Evolutionary conservation across 2,888 invertebrate species (phyloP).

Genomic region (Brenthis ino): DNA sequence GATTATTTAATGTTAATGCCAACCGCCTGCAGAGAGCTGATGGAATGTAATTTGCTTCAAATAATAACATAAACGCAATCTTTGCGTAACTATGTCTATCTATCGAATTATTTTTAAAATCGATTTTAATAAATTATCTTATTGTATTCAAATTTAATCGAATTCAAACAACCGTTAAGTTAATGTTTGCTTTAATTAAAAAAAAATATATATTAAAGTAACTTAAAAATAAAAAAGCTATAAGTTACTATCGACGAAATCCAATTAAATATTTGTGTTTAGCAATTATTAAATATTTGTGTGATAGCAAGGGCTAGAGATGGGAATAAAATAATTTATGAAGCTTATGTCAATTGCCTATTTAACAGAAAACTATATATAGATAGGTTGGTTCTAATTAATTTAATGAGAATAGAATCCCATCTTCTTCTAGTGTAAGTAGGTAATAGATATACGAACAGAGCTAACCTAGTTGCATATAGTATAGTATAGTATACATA

Average conservation of each 20-base stretch:
- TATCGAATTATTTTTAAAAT: not conserved
- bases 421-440: too few species aligned
- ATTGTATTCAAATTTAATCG: constrained; percentile 1
- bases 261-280: not conserved
- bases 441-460: too few species aligned
- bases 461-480: too few species aligned
- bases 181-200: not conserved
- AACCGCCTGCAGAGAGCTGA: constrained; percentile 22
- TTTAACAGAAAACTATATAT: too few species aligned
- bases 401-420: too few species aligned
- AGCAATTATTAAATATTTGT: too few species aligned
- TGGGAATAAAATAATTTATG: too few species aligned
- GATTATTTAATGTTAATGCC: constrained; percentile 8
- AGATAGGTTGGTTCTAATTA: too few species aligned
- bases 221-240: not conserved
- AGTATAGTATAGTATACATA: too few species aligned
- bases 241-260: not conserved
- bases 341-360: too few species aligned
- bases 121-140: constrained; percentile 5
- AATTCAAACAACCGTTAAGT: constrained; percentile 4
- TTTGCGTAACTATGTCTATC: constrained; percentile 19
- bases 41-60: constrained; percentile 23
- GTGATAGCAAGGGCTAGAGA: too few species aligned
- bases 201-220: too few species aligned
- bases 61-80: constrained; percentile 22